Evolutionary conservation across 2,888 invertebrate species (phyloP).

Genomic region (Tolmerus cingulatus): DNA sequence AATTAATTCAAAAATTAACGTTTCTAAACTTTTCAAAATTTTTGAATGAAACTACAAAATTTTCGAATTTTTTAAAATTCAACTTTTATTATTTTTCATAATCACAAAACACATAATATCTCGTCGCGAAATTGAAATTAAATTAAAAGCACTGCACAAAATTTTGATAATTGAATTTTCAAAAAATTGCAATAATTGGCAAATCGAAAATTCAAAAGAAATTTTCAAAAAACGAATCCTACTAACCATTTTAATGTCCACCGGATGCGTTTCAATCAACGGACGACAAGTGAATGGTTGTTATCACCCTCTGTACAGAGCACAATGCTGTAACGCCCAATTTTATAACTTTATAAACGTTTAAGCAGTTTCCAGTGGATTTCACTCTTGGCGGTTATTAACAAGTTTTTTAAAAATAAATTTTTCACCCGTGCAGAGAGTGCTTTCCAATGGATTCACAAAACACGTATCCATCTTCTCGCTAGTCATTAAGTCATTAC

Average conservation of each 20-base stretch:
- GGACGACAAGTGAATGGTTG: constrained; percentile 45
- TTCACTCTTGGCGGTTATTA: constrained; percentile 26
- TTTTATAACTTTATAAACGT: constrained; percentile 44
- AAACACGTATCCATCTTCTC: neutral
- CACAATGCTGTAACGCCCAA: neutral
- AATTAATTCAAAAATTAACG: neutral
- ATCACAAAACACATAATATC: neutral
- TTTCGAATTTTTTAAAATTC: too few relatives aligned
- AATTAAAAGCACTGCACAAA: neutral
- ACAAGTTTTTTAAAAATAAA: constrained; percentile 43
- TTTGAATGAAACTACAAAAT: too few relatives aligned
- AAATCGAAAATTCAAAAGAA: neutral
- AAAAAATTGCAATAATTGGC: neutral
- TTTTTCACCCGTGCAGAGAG: constrained; percentile 26
- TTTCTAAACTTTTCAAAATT: too few relatives aligned
- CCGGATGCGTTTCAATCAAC: constrained; percentile 46
- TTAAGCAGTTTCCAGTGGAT: constrained; percentile 49
- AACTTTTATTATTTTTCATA: neutral
- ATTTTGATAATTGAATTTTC: neutral
- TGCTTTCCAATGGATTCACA: constrained; percentile 29
- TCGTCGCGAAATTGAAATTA: neutral
- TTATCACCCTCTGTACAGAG: neutral
- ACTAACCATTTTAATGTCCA: constrained; percentile 45
- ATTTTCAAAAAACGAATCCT: neutral
- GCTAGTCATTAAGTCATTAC: neutral